A percentile compares a stretch with the other conserved stretches of the same genome.
These are phyloP conservation scores for Procambarus clarkii DNA, from an alignment of 1,140 invertebrate species.

Conservation along the genomic window DNA sequence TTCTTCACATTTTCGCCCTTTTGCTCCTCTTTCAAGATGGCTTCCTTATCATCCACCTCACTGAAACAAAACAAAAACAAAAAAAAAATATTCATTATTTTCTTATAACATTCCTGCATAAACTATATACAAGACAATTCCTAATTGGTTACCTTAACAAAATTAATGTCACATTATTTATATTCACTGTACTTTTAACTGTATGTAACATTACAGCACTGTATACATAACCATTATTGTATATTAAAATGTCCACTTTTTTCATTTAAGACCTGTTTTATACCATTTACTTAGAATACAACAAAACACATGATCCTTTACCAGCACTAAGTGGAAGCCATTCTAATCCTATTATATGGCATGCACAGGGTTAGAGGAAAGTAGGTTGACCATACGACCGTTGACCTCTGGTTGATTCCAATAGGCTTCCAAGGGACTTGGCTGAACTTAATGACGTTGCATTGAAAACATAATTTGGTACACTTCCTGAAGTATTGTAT, in stretches of 20 bases:
- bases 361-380: slow-evolving; percentile 39
- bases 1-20: slow-evolving; percentile 57
- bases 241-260: no score
- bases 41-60: slow-evolving; percentile 60
- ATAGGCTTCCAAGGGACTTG: slow-evolving; percentile 35
- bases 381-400: slow-evolving; percentile 51
- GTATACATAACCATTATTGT: no score
- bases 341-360: slow-evolving; percentile 34
- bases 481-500: not conserved
- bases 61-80: slow-evolving; percentile 13
- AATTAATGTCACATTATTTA: no score
- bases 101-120: not conserved
- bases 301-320: not conserved
- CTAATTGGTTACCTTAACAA: no score
- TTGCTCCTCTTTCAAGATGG: slow-evolving; percentile 57
- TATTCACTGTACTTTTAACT: no score
- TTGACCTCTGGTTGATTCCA: not conserved
- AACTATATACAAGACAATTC: not conserved
- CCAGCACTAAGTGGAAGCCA: slow-evolving; percentile 10
- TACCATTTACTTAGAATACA: no score
- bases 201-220: no score
- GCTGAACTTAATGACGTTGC: slow-evolving; percentile 18
- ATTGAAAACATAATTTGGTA: not conserved
- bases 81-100: no score
- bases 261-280: no score